Conservation (phyloP, 2,797 vertebrate genomes). For the Pipistrellus kuhlii region DNA sequence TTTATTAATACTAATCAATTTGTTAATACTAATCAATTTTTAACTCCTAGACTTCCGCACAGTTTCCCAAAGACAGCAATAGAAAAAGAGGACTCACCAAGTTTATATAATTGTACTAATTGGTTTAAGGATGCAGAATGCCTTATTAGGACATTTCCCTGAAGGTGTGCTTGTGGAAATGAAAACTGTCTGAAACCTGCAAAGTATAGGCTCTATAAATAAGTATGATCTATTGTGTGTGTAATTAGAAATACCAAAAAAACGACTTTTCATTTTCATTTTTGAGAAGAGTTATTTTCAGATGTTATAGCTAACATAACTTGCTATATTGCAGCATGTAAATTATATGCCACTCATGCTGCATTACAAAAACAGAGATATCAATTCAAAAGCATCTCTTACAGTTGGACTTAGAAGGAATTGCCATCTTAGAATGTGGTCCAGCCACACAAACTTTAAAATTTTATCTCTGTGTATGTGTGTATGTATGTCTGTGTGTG, state of each 20-base stretch:
- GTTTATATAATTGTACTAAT: neutral
- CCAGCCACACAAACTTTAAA: neutral
- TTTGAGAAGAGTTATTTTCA: conserved; percentile 62
- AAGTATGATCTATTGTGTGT: neutral
- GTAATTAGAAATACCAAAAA: too few species aligned
- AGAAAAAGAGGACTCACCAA: neutral
- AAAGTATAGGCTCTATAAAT: conserved; percentile 18
- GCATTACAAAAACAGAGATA: neutral
- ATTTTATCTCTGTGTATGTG: too few species aligned
- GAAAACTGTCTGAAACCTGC: too few species aligned
- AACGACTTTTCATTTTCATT: conserved; percentile 59
- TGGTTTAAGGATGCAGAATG: neutral
- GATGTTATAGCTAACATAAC: neutral
- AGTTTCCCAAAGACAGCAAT: neutral
- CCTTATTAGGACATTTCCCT: neutral
- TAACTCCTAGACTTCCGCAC: neutral
- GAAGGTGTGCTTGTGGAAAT: neutral
- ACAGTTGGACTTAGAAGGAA: neutral
- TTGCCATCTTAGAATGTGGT: neutral
- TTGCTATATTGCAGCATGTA: neutral
- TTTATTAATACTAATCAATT: neutral
- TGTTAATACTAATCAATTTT: neutral
- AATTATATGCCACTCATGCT: neutral
- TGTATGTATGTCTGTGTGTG: too few species aligned
- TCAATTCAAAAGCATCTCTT: conserved; percentile 1